Evolutionary conservation across 2,113 vertebrate genomes (phyloP).

Genomic region (Melanerpes formicivorus): DNA sequence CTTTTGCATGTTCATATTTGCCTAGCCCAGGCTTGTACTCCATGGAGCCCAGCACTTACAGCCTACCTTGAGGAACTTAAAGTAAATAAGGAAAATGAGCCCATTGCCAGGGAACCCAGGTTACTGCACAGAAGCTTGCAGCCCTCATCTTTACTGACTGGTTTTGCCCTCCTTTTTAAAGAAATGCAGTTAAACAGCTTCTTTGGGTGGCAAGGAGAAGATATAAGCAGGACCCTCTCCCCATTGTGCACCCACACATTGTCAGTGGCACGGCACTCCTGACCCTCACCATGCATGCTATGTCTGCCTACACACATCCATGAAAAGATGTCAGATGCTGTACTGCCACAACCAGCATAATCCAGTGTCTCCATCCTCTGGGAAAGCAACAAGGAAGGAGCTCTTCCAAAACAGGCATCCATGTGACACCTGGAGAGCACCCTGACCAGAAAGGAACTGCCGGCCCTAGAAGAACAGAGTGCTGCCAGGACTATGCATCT

Average conservation of each 20-base stretch:
- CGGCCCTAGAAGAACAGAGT: not conserved
- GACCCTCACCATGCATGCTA: fast-evolving
- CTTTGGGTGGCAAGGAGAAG: not conserved
- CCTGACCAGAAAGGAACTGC: fast-evolving
- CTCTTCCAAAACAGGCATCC: fast-evolving
- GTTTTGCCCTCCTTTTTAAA: not conserved
- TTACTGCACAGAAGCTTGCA: not conserved
- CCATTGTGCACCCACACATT: fast-evolving
- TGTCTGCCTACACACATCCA: not conserved
- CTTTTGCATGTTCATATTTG: not conserved
- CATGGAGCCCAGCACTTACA: not conserved
- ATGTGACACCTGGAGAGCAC: not conserved
- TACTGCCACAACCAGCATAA: not conserved
- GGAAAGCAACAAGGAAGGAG: not conserved
- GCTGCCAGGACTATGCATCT: not conserved
- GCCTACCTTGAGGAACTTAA: not conserved
- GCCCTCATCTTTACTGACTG: not conserved
- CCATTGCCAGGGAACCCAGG: not conserved
- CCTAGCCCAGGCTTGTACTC: not conserved
- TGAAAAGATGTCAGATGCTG: not conserved
- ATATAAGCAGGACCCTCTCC: not conserved
- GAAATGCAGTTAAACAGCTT: not conserved
- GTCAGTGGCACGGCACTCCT: not conserved
- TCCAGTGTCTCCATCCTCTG: not conserved
- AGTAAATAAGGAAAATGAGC: not conserved